Conservation (phyloP, 2,797 vertebrate species). For the Bradypodion ventrale region DNA sequence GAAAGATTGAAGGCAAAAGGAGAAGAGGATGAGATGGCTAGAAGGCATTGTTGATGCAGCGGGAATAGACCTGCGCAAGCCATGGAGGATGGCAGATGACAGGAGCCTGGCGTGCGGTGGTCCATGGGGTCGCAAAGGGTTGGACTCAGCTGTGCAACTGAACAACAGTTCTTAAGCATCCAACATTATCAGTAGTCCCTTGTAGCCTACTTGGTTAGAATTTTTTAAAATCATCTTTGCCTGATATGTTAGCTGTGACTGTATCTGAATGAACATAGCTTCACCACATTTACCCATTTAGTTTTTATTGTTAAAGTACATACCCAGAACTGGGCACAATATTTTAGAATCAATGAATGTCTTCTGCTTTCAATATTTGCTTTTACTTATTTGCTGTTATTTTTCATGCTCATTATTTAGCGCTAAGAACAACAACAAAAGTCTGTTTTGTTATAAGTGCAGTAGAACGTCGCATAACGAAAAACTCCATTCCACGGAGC, state of each 20-base stretch:
- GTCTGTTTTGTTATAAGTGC: neutral
- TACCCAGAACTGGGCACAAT: neutral
- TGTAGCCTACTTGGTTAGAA: neutral
- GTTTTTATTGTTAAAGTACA: neutral
- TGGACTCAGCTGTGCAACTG: too few relatives aligned
- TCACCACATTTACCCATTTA: neutral
- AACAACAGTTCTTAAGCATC: neutral
- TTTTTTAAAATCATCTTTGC: neutral
- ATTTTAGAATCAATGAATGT: neutral
- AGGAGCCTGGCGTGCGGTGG: too few relatives aligned
- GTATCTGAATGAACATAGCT: neutral
- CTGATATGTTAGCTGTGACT: neutral
- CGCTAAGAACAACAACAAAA: neutral
- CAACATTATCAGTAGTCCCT: neutral
- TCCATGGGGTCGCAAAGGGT: too few relatives aligned
- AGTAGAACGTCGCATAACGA: too few relatives aligned
- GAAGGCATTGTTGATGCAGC: too few relatives aligned
- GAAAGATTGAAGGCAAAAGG: too few relatives aligned
- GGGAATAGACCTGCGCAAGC: too few relatives aligned
- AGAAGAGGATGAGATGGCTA: too few relatives aligned
- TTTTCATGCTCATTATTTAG: neutral
- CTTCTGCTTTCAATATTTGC: neutral
- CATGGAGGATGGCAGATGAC: too few relatives aligned
- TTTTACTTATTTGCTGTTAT: neutral
- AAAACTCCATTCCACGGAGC: too few relatives aligned